Conservation (phyloP, 1,140 invertebrate species). For the Teleogryllus occipitalis region DNA sequence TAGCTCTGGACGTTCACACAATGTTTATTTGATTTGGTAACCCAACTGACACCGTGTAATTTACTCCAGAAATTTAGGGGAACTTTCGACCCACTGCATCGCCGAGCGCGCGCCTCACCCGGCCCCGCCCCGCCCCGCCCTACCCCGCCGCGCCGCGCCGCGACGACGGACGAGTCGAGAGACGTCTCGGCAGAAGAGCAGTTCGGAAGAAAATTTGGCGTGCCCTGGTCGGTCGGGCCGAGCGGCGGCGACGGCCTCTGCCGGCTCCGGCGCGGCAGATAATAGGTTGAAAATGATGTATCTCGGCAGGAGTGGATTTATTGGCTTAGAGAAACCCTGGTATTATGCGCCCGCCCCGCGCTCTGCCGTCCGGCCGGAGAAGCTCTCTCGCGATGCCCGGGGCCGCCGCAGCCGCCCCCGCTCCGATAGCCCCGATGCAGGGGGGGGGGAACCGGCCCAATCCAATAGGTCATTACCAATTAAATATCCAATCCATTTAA, state of each 20-base stretch:
- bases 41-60: background rate
- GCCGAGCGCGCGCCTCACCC: too few relatives aligned
- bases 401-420: too few relatives aligned
- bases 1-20: background rate
- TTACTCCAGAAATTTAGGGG: constrained; percentile 4
- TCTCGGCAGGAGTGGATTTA: constrained; percentile 14
- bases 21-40: constrained; percentile 6
- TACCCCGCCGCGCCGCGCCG: too few relatives aligned
- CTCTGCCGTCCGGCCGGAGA: background rate
- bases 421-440: too few relatives aligned
- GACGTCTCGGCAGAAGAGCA: background rate
- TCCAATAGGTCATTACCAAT: constrained; percentile 12
- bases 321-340: constrained; percentile 20
- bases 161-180: background rate
- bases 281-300: constrained; percentile 20
- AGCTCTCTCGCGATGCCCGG: too few relatives aligned
- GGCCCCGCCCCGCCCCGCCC: too few relatives aligned
- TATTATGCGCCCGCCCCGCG: constrained; percentile 7
- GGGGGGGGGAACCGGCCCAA: too few relatives aligned
- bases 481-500: constrained; percentile 11
- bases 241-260: background rate
- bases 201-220: background rate
- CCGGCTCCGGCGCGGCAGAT: background rate
- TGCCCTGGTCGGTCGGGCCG: background rate
- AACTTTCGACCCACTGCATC: background rate